These are phyloP conservation scores for Patiria pectinifera DNA, from an alignment of 53 echinoderm and acorn worm genomes.

Conservation along the genomic window DNA sequence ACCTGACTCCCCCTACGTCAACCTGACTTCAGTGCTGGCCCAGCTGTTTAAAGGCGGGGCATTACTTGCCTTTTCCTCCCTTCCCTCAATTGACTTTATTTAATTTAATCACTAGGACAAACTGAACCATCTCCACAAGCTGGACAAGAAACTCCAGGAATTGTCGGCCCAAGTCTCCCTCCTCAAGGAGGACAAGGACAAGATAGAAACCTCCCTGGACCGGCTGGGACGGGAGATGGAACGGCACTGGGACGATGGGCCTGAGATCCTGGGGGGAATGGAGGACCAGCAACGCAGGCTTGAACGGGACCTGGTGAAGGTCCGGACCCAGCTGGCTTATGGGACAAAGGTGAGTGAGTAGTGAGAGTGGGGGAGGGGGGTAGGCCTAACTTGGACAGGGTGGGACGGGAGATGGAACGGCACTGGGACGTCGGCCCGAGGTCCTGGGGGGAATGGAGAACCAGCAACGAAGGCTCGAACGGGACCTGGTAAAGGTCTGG, in stretches of 20 bases:
- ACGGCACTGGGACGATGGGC: constrained; percentile 76
- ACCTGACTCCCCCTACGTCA: too few relatives aligned
- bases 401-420: constrained; percentile 64
- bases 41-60: too few relatives aligned
- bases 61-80: too few relatives aligned
- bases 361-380: background rate
- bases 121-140: constrained; percentile 71
- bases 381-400: constrained; percentile 50
- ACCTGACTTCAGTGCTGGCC: too few relatives aligned
- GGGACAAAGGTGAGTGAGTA: constrained; percentile 81
- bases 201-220: constrained; percentile 86
- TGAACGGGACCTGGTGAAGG: constrained; percentile 84
- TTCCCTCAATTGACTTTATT: background rate
- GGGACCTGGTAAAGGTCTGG: constrained; percentile 86
- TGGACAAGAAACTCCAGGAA: constrained; percentile 90
- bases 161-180: constrained; percentile 79
- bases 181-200: constrained; percentile 92
- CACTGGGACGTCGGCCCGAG: constrained; percentile 79
- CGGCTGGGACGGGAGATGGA: constrained; percentile 70
- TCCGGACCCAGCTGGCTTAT: constrained; percentile 84
- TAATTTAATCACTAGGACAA: constrained; percentile 69
- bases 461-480: constrained; percentile 78
- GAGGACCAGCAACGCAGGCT: constrained; percentile 81
- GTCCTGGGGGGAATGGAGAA: constrained; percentile 72
- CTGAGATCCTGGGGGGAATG: constrained; percentile 66